Evolutionary conservation across 92 coral and sea anemone genomes (phyloP).

Genomic region (Zoanthus solanderi): DNA sequence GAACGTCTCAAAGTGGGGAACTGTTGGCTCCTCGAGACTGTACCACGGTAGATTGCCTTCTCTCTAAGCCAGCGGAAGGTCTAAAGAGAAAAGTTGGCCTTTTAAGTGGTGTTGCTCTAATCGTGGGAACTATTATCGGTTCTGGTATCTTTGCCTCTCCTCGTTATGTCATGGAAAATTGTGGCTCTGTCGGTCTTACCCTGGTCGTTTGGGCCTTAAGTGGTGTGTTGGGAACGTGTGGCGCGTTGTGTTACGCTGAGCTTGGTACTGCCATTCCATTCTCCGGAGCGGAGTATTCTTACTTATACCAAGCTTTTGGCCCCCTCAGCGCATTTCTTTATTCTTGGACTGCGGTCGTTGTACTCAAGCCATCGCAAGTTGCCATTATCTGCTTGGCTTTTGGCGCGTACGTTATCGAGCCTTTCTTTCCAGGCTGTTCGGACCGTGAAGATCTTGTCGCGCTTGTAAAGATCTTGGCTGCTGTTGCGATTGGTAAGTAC

Average conservation of each 20-base stretch:
- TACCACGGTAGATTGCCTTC: conserved; percentile 66
- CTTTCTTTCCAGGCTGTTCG: conserved; percentile 88
- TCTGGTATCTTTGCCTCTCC: conserved; percentile 99
- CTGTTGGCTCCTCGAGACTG: conserved; percentile 37
- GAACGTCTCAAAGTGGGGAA: background rate
- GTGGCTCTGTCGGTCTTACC: conserved; percentile 95
- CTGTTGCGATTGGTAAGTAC: conserved; percentile 92
- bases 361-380: conserved; percentile 94
- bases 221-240: conserved; percentile 85
- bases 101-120: conserved; percentile 85
- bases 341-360: conserved; percentile 94
- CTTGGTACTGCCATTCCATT: conserved; percentile 93
- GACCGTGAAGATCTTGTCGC: conserved; percentile 76
- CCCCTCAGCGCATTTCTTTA: conserved; percentile 84
- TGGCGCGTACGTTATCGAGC: conserved; percentile 96
- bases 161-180: conserved; percentile 83
- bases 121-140: conserved; percentile 96
- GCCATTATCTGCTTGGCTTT: conserved; percentile 95
- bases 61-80: conserved; percentile 53
- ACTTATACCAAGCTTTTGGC: conserved; percentile 83
- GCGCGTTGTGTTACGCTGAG: conserved; percentile 92
- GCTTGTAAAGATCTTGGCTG: conserved; percentile 87
- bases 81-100: conserved; percentile 90
- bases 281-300: conserved; percentile 92
- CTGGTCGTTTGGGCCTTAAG: conserved; percentile 92